phyloP scores from a whole-genome alignment of 2,113 vertebrate genomes.

The Isurus oxyrinchus region DNA sequence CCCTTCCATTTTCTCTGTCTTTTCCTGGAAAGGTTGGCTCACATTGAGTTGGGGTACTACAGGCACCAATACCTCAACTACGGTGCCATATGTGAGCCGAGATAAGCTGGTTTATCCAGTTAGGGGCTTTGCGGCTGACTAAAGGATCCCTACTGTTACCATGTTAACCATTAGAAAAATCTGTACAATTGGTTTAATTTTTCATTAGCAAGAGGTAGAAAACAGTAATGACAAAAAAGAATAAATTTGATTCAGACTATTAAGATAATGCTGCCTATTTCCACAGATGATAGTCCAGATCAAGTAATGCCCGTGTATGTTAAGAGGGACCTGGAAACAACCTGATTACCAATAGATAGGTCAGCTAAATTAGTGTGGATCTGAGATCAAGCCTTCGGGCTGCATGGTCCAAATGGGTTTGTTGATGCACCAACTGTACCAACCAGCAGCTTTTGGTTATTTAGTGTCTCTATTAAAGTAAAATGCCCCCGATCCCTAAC shows the following conservation, averaged over 20 bases:
- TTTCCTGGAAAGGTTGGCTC: background rate
- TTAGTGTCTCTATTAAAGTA: no score
- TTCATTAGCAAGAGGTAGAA: background rate
- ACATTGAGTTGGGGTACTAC: background rate
- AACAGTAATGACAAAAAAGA: background rate
- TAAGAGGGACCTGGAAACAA: background rate
- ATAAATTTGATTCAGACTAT: background rate
- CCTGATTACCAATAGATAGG: background rate
- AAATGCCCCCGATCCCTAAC: no score
- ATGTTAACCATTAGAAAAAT: background rate
- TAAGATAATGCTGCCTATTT: background rate
- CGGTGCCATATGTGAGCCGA: background rate
- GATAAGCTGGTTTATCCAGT: background rate
- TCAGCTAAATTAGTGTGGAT: background rate
- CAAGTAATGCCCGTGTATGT: background rate
- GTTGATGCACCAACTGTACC: background rate
- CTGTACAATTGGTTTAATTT: background rate
- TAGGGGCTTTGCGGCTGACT: background rate
- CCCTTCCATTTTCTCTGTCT: background rate
- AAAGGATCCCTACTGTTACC: background rate
- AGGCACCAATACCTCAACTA: background rate
- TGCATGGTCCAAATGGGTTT: background rate
- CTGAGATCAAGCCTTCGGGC: background rate
- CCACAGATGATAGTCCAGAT: background rate
- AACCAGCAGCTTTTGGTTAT: no score